Percentiles rank a stretch among this genome's conserved stretches.
These are phyloP conservation scores for Pseudochirops cupreus DNA, from an alignment of 2,797 vertebrate genomes.

Conservation along the genomic window DNA sequence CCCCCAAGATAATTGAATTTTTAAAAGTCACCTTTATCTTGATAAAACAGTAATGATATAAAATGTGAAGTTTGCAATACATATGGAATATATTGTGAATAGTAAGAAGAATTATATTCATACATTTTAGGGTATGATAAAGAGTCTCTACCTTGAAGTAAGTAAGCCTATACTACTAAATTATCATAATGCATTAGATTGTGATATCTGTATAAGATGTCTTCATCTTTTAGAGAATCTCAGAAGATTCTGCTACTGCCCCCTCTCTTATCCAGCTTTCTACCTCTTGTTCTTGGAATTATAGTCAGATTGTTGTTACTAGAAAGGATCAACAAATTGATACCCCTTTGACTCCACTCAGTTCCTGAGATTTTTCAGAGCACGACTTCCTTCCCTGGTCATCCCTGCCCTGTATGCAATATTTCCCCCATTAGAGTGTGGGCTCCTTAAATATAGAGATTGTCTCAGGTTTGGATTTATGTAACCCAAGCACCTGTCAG, in stretches of 20 bases:
- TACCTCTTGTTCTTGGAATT: not conserved
- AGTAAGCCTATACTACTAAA: conserved; percentile 10
- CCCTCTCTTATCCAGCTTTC: not conserved
- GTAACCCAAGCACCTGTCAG: not conserved
- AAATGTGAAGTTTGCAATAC: conserved; percentile 9
- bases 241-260: not conserved
- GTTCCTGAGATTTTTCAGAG: not conserved
- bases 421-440: not conserved
- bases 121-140: not conserved
- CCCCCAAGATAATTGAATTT: not conserved
- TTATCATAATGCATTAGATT: conserved; percentile 27
- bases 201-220: not conserved
- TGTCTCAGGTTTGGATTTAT: not conserved
- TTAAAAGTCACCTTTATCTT: conserved; percentile 47
- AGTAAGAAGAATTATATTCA: conserved; percentile 8
- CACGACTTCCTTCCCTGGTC: not conserved
- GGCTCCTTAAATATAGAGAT: not conserved
- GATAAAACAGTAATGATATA: conserved; percentile 30
- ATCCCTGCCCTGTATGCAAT: not conserved
- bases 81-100: conserved; percentile 7
- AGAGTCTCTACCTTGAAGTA: not conserved
- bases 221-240: not conserved
- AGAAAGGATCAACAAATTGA: not conserved
- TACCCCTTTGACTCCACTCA: not conserved
- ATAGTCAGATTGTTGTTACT: not conserved